These are phyloP conservation scores for Pangasius djambal DNA, from an alignment of 2,797 vertebrate species.

Conservation along the genomic window DNA sequence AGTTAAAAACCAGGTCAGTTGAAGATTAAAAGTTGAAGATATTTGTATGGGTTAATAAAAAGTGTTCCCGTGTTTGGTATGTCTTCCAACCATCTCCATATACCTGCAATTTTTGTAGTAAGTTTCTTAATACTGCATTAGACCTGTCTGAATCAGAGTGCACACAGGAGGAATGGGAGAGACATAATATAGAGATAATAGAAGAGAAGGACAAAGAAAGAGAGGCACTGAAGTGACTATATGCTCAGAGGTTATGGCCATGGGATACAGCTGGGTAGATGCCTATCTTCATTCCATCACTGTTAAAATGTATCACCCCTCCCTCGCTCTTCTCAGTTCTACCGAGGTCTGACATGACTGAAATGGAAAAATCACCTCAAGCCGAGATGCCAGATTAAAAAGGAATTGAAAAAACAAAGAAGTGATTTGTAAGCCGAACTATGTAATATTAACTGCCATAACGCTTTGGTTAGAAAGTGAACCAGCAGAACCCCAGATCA, in stretches of 20 bases:
- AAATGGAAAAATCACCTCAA: conserved; percentile 33
- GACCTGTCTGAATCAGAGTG: conserved; percentile 55
- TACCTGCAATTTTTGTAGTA: conserved; percentile 28
- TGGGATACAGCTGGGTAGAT: conserved; percentile 34
- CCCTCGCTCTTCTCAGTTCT: conserved; percentile 5
- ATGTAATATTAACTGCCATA: not conserved
- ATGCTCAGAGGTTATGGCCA: not conserved
- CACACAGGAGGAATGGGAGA: conserved; percentile 51
- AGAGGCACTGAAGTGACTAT: not conserved
- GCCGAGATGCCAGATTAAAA: conserved; percentile 5
- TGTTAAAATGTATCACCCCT: conserved; percentile 24
- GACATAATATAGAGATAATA: conserved; percentile 49
- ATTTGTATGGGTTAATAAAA: not conserved
- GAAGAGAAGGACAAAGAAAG: conserved; percentile 18
- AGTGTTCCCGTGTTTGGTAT: not conserved
- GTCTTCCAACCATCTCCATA: conserved; percentile 6
- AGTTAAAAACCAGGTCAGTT: not conserved
- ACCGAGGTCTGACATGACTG: conserved; percentile 27
- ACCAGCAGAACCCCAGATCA: not conserved
- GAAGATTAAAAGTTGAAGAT: not conserved
- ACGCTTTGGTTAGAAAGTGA: not conserved
- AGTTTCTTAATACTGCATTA: conserved; percentile 37
- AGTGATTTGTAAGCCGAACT: not conserved
- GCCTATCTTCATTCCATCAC: conserved; percentile 48
- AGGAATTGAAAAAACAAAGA: not conserved